These are phyloP conservation scores for Eupithecia subfuscata DNA, from an alignment of 2,888 invertebrate species.

Conservation along the genomic window DNA sequence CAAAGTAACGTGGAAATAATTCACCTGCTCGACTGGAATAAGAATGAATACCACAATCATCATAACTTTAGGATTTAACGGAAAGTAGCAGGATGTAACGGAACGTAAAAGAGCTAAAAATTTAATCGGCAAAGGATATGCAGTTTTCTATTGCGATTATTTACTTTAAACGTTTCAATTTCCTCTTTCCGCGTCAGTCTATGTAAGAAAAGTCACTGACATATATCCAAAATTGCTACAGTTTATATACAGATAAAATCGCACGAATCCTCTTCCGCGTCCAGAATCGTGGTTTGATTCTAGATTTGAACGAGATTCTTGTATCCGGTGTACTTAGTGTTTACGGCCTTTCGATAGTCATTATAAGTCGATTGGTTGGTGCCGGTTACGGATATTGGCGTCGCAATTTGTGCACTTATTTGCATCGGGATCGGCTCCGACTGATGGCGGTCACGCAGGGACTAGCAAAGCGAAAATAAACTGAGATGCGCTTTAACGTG, in stretches of 20 bases:
- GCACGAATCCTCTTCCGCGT: conserved; percentile 26
- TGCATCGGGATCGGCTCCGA: conserved; percentile 63
- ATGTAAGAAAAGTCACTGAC: not conserved
- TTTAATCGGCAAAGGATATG: not conserved
- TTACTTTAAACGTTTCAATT: conserved; percentile 10
- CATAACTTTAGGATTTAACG: conserved; percentile 7
- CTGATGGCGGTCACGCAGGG: conserved; percentile 71
- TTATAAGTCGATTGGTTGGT: conserved; percentile 70
- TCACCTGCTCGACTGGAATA: not conserved
- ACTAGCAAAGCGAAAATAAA: conserved; percentile 69
- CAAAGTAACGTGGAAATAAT: not conserved
- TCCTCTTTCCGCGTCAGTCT: conserved; percentile 14
- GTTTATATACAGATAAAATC: conserved; percentile 18
- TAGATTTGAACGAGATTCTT: conserved; percentile 38
- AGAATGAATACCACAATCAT: conserved; percentile 6
- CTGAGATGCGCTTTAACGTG: conserved; percentile 56
- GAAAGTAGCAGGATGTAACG: not conserved
- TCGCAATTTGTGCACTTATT: conserved; percentile 76
- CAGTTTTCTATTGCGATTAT: not conserved
- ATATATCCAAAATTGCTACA: conserved; percentile 6
- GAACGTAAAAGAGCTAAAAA: not conserved
- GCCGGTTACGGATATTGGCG: conserved; percentile 70
- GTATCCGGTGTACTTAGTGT: conserved; percentile 52
- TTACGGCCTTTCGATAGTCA: conserved; percentile 67
- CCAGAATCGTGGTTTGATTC: conserved; percentile 28